Conservation (phyloP, 2,888 invertebrate genomes). For the Drosophila emarginata region DNA sequence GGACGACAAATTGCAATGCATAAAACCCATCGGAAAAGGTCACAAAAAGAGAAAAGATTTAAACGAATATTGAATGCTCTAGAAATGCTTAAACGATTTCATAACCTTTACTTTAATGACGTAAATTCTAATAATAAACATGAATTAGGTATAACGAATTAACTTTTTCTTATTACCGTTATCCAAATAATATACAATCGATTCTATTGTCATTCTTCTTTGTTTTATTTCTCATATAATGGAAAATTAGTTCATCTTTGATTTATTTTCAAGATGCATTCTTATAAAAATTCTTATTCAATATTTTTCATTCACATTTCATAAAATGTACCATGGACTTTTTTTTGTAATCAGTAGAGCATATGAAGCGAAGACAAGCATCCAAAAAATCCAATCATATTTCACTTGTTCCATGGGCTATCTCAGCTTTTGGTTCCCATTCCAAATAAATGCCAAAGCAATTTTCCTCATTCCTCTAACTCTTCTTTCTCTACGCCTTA, state of each 20-base stretch:
- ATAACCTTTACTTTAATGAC: neutral
- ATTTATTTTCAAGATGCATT: neutral
- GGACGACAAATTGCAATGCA: constrained; percentile 21
- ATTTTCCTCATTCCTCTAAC: constrained; percentile 1
- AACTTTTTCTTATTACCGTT: no score
- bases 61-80: constrained; percentile 1
- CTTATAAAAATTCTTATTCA: neutral
- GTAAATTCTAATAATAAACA: neutral
- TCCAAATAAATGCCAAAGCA: neutral
- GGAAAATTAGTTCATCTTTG: no score
- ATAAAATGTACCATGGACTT: neutral
- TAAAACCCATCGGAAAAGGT: constrained; percentile 19
- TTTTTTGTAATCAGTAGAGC: neutral
- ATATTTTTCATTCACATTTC: neutral
- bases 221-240: neutral
- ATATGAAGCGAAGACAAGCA: constrained; percentile 15
- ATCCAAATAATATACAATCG: no score
- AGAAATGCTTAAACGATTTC: neutral
- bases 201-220: no score
- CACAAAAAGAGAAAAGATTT: neutral
- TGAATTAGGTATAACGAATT: neutral
- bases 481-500: neutral
- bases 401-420: constrained; percentile 26
- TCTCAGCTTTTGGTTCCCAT: constrained; percentile 4
- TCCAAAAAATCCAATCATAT: constrained; percentile 41